A percentile compares a stretch with the other conserved stretches of the same genome.
Evolutionary conservation across 2,797 vertebrate species (phyloP).

Genomic region (Diplodus sargus): DNA sequence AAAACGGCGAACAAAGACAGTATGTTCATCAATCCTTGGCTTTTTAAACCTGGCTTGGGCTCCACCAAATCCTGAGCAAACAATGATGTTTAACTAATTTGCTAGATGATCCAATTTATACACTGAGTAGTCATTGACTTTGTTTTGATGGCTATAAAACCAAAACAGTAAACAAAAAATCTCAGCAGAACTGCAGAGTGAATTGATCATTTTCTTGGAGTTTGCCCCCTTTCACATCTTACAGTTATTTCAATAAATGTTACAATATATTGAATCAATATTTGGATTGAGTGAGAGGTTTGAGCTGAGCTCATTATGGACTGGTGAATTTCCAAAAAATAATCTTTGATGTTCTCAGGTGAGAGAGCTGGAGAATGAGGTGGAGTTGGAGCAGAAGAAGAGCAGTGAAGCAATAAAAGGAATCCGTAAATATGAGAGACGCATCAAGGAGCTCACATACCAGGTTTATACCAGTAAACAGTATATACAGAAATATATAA

Average conservation of each 20-base stretch:
- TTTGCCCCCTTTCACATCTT: not conserved
- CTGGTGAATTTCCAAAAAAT: not conserved
- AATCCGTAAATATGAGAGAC: conserved; percentile 83
- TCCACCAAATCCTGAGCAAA: not conserved
- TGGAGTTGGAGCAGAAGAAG: conserved; percentile 81
- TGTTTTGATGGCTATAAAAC: not conserved
- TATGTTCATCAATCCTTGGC: not conserved
- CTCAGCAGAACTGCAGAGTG: not conserved
- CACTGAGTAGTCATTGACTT: not conserved
- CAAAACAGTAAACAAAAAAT: not conserved
- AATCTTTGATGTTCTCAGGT: conserved; percentile 54
- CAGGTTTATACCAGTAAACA: conserved; percentile 68
- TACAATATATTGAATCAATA: not conserved
- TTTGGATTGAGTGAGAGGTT: not conserved
- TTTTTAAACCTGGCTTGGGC: not conserved
- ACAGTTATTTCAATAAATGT: not conserved
- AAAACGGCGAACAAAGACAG: not conserved
- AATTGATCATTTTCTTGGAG: not conserved
- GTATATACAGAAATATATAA: no score
- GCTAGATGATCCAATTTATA: not conserved
- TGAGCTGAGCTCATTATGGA: not conserved
- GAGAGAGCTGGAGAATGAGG: conserved; percentile 77
- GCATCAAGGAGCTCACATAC: conserved; percentile 84
- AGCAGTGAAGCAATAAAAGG: conserved; percentile 81
- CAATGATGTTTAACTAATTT: not conserved